Base-by-base conservation (phyloP, 2,113 vertebrate species). In the Atlantisia rogersi region DNA sequence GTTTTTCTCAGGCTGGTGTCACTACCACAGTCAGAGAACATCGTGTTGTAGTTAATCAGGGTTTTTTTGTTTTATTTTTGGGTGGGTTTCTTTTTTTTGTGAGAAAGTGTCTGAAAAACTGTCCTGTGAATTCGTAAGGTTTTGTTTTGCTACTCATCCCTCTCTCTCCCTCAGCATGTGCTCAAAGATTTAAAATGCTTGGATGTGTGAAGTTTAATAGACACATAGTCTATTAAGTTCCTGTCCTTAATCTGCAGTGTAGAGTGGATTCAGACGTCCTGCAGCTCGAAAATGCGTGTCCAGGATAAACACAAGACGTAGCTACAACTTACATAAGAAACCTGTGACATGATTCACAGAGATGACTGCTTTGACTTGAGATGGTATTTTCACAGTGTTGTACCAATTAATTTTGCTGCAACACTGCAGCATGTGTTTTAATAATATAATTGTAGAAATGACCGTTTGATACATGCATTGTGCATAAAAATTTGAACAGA, bases 381-480 rank as follows among this genome's bases (percentile, higher is more conserved):
- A 92, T 10, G 12, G n/a, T 92, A 88, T 96, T 89, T 96, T 97
- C 85, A 77, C 55, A 55, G 20, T 63, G 64, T 59, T 78, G 18
- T 21, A 86, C 22, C 55, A 71, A 88, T 78, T 88, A 94, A 95
- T 65, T 95, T 95, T 94, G 71, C 26, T 76, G 48, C 48, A 88
- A 55, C 56, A 60, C 22, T 44, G 52, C 24, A 62, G 28, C 1
- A 0, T 1, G 3, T 20, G 35, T 68, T 90, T 70, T 94, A 70
- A 59, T 31, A 80, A 46, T 9, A 26, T 1, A 12, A 35, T 22
- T 73, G 15, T 19, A 13, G 9, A 92, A 75, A 84, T 3, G 22
- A 40, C 10, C 20, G 11, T 15, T 26, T 17, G 29, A 70, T 29
- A 28, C 1, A 1, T 52, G 39, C 16, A 8, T 44, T 42, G 28